Percentiles rank a stretch among this genome's conserved stretches.
Conservation (phyloP, 1,140 invertebrate genomes). For the Cepaea nemoralis region DNA sequence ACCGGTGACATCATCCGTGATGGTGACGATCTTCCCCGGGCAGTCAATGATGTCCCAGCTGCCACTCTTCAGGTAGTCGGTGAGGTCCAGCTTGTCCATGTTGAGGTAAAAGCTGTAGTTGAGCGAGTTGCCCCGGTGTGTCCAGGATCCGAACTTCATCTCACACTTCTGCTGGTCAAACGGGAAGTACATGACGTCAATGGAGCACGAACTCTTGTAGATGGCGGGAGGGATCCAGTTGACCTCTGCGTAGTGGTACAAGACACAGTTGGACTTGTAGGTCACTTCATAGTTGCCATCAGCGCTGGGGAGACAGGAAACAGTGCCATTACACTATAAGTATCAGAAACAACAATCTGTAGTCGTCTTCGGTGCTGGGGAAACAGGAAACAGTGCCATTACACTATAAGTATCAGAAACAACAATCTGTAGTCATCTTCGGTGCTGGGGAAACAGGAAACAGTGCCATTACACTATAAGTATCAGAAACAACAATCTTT, state of each 20-base stretch:
- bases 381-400: no score
- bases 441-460: no score
- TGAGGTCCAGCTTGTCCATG: slow-evolving; percentile 94
- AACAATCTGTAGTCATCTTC: no score
- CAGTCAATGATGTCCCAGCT: slow-evolving; percentile 99
- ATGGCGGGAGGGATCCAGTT: slow-evolving; percentile 99
- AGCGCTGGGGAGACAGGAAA: no score
- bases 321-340: no score
- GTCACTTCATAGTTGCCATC: slow-evolving; percentile 75
- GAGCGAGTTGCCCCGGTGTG: slow-evolving; percentile 97
- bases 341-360: no score
- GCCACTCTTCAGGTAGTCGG: slow-evolving; percentile 97
- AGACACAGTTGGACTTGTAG: slow-evolving; percentile 96
- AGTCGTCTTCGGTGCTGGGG: no score
- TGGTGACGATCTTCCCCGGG: slow-evolving; percentile 74
- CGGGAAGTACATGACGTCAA: slow-evolving; percentile 97
- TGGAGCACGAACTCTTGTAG: slow-evolving; percentile 98
- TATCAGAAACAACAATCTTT: no score
- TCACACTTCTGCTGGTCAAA: slow-evolving; percentile 97
- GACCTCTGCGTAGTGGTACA: slow-evolving; percentile 92
- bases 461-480: no score
- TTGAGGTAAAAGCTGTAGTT: slow-evolving; percentile 93
- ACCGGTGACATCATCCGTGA: slow-evolving; percentile 54
- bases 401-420: no score
- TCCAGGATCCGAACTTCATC: slow-evolving; percentile 99